phyloP scores from a whole-genome alignment of 2,797 vertebrate genomes.

The Coregonus ussuriensis region DNA sequence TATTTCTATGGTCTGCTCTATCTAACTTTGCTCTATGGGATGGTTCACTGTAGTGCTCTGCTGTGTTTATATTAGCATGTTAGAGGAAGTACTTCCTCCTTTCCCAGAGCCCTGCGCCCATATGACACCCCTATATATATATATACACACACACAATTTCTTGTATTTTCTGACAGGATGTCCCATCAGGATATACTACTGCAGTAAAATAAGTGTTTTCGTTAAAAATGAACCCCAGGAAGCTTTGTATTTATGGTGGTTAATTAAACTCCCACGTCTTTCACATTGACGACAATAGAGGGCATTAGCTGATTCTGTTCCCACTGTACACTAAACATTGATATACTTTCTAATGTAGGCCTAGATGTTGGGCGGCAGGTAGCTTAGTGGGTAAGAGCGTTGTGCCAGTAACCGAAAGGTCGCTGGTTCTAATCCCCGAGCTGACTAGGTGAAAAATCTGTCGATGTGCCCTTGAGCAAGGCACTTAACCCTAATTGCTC shows the following conservation, averaged over 20 bases:
- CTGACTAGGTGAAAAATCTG: too few species aligned
- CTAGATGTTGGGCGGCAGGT: too few species aligned
- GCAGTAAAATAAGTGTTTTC: not conserved
- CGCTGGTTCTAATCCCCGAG: too few species aligned
- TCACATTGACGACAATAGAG: conserved; percentile 51
- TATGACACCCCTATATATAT: conserved; percentile 15
- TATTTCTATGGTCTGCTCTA: too few species aligned
- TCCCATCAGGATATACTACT: conserved; percentile 7
- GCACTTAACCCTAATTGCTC: too few species aligned
- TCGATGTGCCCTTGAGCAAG: too few species aligned
- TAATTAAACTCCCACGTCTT: conserved; percentile 49
- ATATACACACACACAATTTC: not conserved
- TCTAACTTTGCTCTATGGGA: too few species aligned
- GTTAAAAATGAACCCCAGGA: conserved; percentile 12
- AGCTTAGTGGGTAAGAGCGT: too few species aligned
- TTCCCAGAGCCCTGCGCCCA: conserved; percentile 40
- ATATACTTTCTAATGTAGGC: too few species aligned
- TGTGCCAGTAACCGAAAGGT: too few species aligned
- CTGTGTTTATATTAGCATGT: conserved; percentile 17
- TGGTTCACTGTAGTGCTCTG: not conserved
- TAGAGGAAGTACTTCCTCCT: conserved; percentile 41
- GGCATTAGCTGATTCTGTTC: not conserved
- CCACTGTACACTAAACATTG: too few species aligned
- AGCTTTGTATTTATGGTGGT: conserved; percentile 50
- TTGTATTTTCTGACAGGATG: conserved; percentile 19